Base-by-base conservation (phyloP, 2,113 vertebrate species). In the Dendrocopos noguchii region DNA sequence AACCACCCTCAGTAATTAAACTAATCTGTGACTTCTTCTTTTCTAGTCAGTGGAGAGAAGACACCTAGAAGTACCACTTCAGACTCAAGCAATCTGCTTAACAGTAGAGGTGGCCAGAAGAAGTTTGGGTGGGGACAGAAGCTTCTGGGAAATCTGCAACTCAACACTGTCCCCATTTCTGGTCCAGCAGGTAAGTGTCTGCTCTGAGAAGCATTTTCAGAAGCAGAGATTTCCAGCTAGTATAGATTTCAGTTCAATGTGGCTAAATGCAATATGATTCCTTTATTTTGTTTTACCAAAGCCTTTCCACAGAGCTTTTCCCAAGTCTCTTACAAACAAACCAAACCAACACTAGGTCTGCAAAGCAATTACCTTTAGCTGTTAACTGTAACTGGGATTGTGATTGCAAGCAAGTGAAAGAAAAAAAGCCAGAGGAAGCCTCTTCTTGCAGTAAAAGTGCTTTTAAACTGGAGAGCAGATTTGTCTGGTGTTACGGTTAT, bases 11-110 rank as follows among this genome's bases (percentile, higher is more conserved):
- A 21, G 28, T 65, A 56, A 64, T 44, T 96, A 91, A 96, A 90
- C 73, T 46, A 72, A 6, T 61, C 59, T 76, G 57, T 78, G 80
- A 42, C 60, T 91, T 96, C 94, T 92, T 97, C 80, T 97, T 9
- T 97, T 97, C 61, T 64, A 98, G 98, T 98, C 91, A 96, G 93
- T 61, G 98, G 95, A 46, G 97, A 98, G 83, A 97, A 95, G 91
- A 73, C 83, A 63, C 72, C 57, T 80, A 95, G 76, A 93, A 64
- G 88, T 44, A 71, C 64, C 11, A 53, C 72, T 65, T 94, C 95
- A 90, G 97, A 96, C 56, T 97, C 97, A 63, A 97, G 97, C 92
- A 98, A 97, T 80, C 95, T 98, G 46, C 91, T 97, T 65, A 97
- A 96, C 18, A 87, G 53, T 42, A 91, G 84, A 95, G 92, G 82